phyloP scores from a whole-genome alignment of 1,140 invertebrate species.

The Eupristina koningsbergeri region DNA sequence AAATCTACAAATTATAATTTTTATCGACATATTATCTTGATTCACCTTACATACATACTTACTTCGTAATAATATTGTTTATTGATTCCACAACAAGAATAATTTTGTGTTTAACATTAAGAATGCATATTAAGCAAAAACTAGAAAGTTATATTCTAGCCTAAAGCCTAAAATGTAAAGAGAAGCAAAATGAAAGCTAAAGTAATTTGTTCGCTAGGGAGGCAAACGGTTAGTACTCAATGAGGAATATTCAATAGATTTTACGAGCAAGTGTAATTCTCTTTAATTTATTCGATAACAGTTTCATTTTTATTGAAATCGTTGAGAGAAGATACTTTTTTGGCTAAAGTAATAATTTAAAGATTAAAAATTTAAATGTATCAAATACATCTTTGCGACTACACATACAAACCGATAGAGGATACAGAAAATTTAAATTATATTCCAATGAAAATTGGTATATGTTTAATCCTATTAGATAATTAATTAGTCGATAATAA shows the following conservation, averaged over 20 bases:
- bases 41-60: too few relatives aligned
- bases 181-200: not conserved
- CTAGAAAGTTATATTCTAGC: too few relatives aligned
- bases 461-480: too few relatives aligned
- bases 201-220: not conserved
- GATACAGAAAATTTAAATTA: constrained; percentile 56
- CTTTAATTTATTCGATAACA: not conserved
- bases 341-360: too few relatives aligned
- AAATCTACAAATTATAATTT: too few relatives aligned
- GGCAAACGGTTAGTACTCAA: not conserved
- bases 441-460: constrained; percentile 63
- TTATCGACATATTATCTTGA: too few relatives aligned
- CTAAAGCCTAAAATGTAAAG: too few relatives aligned
- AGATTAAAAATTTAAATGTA: too few relatives aligned
- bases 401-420: not conserved
- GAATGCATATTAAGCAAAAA: not conserved
- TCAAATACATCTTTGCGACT: not conserved
- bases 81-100: too few relatives aligned
- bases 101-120: not conserved
- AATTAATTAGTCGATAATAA: too few relatives aligned
- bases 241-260: constrained; percentile 23
- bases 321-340: too few relatives aligned
- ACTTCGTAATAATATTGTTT: too few relatives aligned
- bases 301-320: constrained; percentile 24
- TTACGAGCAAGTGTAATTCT: constrained; percentile 38